Evolutionary conservation across 2,888 invertebrate genomes (phyloP).

Genomic region (Drosophila mayaguana): DNA sequence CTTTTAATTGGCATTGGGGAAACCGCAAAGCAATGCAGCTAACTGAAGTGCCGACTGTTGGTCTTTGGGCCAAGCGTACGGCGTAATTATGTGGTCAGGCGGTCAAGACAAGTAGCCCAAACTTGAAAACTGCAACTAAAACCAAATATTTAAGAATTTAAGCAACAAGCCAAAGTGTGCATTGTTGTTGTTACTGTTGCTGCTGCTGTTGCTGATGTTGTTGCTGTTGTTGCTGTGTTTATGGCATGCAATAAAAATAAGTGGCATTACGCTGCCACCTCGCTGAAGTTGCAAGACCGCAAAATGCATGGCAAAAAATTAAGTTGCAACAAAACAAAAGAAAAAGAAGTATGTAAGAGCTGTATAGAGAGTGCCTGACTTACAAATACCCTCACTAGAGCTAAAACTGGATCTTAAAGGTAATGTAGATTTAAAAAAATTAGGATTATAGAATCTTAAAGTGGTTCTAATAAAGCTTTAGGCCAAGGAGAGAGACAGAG

Average conservation of each 20-base stretch:
- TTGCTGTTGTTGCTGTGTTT: constrained; percentile 39
- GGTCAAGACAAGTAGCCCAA: constrained; percentile 41
- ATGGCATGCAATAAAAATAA: constrained; percentile 67
- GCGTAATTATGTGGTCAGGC: constrained; percentile 74
- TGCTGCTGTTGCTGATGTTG: constrained; percentile 17
- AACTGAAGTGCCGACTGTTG: constrained; percentile 27
- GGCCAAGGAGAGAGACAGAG: neutral
- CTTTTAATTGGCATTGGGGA: constrained; percentile 74
- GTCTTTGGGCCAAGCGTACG: constrained; percentile 56
- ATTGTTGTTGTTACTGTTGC: constrained; percentile 22
- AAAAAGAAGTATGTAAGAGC: neutral
- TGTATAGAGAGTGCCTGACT: neutral
- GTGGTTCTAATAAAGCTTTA: neutral
- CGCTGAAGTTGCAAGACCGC: constrained; percentile 51
- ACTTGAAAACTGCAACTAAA: constrained; percentile 14
- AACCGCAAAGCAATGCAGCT: constrained; percentile 63
- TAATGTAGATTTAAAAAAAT: neutral
- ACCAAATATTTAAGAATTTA: constrained; percentile 35
- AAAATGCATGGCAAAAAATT: constrained; percentile 61
- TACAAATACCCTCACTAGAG: neutral
- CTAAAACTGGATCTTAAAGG: fast-evolving
- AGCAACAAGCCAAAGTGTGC: constrained; percentile 13
- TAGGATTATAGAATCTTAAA: neutral
- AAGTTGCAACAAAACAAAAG: constrained; percentile 39
- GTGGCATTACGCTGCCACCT: constrained; percentile 69